phyloP scores from a whole-genome alignment of 2,888 invertebrate genomes.

The Phengaris arion region DNA sequence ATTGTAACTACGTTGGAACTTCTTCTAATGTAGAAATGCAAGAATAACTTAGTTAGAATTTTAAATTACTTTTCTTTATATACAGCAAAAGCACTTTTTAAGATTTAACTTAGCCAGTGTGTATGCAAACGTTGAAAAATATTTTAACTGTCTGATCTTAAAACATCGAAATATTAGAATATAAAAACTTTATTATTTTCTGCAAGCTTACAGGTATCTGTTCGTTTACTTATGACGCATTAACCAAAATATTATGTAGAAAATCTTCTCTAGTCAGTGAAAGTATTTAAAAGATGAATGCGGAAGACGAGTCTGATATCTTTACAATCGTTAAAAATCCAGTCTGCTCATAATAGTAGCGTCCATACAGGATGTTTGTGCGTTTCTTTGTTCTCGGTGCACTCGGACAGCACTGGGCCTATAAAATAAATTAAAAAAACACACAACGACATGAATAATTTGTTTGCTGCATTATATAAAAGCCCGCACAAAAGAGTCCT shows the following conservation, averaged over 20 bases:
- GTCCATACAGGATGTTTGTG: neutral
- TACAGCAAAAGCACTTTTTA: too few species aligned
- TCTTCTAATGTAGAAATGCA: neutral
- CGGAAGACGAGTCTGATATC: neutral
- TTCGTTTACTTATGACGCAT: too few species aligned
- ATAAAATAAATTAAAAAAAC: constrained; percentile 18
- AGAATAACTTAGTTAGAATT: neutral
- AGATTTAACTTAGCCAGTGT: too few species aligned
- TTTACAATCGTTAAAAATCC: constrained; percentile 12
- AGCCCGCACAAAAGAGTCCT: neutral
- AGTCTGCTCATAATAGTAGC: neutral
- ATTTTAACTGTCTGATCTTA: too few species aligned
- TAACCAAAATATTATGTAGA: neutral
- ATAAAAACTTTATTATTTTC: too few species aligned
- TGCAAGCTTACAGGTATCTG: too few species aligned
- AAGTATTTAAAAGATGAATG: constrained; percentile 2
- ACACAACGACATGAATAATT: neutral
- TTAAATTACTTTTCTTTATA: too few species aligned
- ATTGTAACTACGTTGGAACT: neutral
- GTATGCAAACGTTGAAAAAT: too few species aligned
- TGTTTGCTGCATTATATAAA: constrained; percentile 13
- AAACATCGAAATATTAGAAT: too few species aligned
- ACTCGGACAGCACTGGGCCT: neutral
- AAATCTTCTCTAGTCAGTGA: neutral
- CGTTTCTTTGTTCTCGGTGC: neutral